Evolutionary conservation across 1,140 invertebrate species (phyloP).

Genomic region (Drosophila arizonae): DNA sequence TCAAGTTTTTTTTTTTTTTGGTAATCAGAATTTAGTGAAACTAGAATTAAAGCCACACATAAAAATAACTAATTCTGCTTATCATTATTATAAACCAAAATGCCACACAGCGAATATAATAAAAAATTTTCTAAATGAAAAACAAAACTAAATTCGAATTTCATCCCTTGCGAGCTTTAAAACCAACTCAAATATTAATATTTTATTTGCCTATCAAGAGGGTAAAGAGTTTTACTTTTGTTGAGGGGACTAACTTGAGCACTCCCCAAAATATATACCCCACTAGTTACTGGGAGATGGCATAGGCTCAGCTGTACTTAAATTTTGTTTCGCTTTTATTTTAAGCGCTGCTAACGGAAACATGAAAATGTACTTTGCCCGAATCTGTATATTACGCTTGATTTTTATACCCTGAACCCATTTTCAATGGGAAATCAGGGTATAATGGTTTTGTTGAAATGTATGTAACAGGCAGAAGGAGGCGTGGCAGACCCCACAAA

Average conservation of each 20-base stretch:
- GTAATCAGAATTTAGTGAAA: too few species aligned
- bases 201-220: not conserved
- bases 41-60: too few species aligned
- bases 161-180: too few species aligned
- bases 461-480: too few species aligned
- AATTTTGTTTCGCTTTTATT: constrained; percentile 29
- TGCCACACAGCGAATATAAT: not conserved
- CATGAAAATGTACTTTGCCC: constrained; percentile 78
- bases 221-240: too few species aligned
- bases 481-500: too few species aligned
- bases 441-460: too few species aligned
- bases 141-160: not conserved
- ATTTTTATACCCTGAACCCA: too few species aligned
- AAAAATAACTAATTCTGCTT: too few species aligned
- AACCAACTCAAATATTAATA: not conserved
- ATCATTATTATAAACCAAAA: too few species aligned
- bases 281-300: constrained; percentile 5
- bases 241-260: not conserved
- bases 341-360: constrained; percentile 51
- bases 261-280: constrained; percentile 9
- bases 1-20: too few species aligned
- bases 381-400: constrained; percentile 70
- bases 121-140: not conserved
- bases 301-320: constrained; percentile 36
- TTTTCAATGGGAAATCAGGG: too few species aligned